A percentile compares a stretch with the other conserved stretches of the same genome.
Conservation (phyloP, 2,888 invertebrate genomes). For the Sabatieria punctata region DNA sequence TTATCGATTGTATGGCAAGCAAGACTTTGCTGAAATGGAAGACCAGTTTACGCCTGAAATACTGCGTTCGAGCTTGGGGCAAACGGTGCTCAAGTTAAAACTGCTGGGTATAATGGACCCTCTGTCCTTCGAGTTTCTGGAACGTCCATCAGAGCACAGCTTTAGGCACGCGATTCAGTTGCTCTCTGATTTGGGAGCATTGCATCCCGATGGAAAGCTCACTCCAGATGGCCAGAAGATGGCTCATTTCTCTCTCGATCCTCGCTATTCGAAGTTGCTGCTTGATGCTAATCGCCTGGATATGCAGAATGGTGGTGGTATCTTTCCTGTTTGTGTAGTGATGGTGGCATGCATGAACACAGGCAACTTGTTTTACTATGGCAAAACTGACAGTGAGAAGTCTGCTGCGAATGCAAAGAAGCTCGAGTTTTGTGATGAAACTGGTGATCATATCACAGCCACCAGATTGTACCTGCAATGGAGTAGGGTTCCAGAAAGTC, state of each 20-base stretch:
- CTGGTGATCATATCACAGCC: neutral
- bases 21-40: constrained; percentile 24
- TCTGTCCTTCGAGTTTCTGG: constrained; percentile 27
- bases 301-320: no score
- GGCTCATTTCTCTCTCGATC: neutral
- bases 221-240: neutral
- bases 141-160: constrained; percentile 22
- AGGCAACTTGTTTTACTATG: neutral
- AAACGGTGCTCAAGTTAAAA: neutral
- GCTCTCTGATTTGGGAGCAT: no score
- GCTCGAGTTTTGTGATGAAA: neutral
- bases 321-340: neutral
- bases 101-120: constrained; percentile 25
- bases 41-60: constrained; percentile 26
- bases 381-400: neutral
- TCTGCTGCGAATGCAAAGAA: neutral
- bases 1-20: constrained; percentile 30
- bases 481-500: neutral
- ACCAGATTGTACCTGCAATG: neutral
- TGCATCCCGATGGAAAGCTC: neutral
- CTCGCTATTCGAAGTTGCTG: neutral
- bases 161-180: no score
- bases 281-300: neutral
- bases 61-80: neutral
- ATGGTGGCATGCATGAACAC: neutral